A percentile compares a stretch with the other conserved stretches of the same genome.
These are phyloP conservation scores for Megaceryle torquata DNA, from an alignment of 2,113 vertebrate species.

Conservation along the genomic window DNA sequence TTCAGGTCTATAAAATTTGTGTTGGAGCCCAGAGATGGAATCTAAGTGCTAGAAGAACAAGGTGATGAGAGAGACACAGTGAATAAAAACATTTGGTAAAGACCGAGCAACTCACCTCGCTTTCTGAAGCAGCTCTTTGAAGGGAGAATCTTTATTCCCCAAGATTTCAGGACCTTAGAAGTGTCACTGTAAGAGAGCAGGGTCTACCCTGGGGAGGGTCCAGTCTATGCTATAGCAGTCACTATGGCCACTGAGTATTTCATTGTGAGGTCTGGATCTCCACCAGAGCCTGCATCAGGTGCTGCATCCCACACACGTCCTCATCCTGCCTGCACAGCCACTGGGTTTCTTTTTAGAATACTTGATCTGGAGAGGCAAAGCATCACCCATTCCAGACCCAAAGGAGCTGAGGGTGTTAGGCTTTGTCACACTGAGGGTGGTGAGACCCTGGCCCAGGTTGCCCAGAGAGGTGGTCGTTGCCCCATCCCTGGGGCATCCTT, in stretches of 20 bases:
- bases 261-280: neutral
- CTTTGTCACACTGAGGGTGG: too few relatives aligned
- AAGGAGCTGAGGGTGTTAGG: too few relatives aligned
- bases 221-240: accelerated
- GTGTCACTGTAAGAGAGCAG: accelerated
- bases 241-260: neutral
- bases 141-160: neutral
- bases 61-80: accelerated
- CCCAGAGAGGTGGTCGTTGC: neutral
- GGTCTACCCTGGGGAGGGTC: neutral
- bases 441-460: neutral
- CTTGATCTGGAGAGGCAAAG: neutral
- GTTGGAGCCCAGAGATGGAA: neutral
- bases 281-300: neutral
- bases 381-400: accelerated
- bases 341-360: neutral
- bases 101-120: neutral
- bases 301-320: accelerated
- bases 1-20: accelerated
- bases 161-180: accelerated
- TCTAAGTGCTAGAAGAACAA: neutral
- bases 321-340: accelerated
- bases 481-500: neutral
- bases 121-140: neutral
- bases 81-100: neutral